A percentile compares a stretch with the other conserved stretches of the same genome.
Evolutionary conservation across 2,797 vertebrate species (phyloP).

Genomic region (Melanotaenia parkinsoni): DNA sequence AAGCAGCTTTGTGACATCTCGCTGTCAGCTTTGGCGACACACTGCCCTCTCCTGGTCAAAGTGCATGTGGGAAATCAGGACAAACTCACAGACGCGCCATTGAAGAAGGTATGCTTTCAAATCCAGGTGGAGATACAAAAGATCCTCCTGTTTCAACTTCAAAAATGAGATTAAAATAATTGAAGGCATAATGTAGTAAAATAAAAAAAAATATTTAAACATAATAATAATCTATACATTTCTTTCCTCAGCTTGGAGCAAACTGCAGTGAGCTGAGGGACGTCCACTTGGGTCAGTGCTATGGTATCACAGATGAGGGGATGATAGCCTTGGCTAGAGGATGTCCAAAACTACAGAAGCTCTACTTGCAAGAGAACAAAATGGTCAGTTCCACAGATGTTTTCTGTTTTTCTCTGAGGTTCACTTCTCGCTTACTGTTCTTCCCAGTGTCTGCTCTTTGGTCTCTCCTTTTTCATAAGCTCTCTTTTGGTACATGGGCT

Average conservation of each 20-base stretch:
- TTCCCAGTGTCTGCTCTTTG: neutral
- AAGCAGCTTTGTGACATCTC: slow-evolving; percentile 96
- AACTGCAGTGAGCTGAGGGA: slow-evolving; percentile 94
- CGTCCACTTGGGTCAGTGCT: slow-evolving; percentile 97
- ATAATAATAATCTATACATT: neutral
- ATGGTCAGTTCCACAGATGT: slow-evolving; percentile 86
- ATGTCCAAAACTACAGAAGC: slow-evolving; percentile 93
- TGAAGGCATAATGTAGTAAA: neutral
- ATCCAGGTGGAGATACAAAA: neutral
- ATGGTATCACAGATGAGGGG: slow-evolving; percentile 95
- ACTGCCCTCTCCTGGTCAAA: slow-evolving; percentile 95
- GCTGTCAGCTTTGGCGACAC: slow-evolving; percentile 89
- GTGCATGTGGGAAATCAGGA: slow-evolving; percentile 99
- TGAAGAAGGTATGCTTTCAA: slow-evolving; percentile 88
- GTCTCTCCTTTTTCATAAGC: neutral
- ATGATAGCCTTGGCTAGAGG: slow-evolving; percentile 94
- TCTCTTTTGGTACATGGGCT: neutral
- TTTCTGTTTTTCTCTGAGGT: neutral
- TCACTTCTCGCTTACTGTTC: neutral
- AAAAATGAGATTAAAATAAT: neutral
- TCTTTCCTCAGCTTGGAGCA: slow-evolving; percentile 86
- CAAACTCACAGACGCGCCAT: slow-evolving; percentile 92
- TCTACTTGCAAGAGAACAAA: slow-evolving; percentile 99
- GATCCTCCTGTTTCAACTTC: neutral
- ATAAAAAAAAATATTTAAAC: neutral